Evolutionary conservation across 2,888 invertebrate genomes (phyloP).

Genomic region (Belgica antarctica): DNA sequence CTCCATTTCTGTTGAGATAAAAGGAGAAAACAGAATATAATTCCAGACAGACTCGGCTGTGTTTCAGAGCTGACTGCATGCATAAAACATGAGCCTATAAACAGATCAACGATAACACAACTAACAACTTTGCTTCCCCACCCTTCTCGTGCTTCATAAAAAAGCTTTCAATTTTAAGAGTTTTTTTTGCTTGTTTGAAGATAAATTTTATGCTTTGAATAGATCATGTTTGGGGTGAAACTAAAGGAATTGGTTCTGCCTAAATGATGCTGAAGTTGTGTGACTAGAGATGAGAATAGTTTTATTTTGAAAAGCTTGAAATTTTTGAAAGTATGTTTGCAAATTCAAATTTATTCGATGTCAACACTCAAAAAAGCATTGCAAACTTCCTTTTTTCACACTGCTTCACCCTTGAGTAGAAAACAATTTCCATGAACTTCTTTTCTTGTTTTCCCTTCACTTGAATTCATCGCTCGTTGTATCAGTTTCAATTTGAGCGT

Average conservation of each 20-base stretch:
- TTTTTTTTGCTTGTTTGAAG: not conserved
- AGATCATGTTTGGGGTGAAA: not conserved
- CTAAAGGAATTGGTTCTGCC: too few species aligned
- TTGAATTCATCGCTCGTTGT: constrained; percentile 22
- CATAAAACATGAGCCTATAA: constrained; percentile 41
- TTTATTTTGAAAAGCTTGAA: too few species aligned
- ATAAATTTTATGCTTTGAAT: constrained; percentile 26
- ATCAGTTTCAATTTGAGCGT: constrained; percentile 10
- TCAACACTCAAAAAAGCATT: too few species aligned
- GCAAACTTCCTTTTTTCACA: not conserved
- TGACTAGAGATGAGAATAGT: too few species aligned
- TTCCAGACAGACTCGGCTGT: not conserved
- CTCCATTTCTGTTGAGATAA: constrained; percentile 37
- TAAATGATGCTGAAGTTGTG: too few species aligned
- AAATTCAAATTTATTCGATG: too few species aligned
- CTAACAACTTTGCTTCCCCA: constrained; percentile 15
- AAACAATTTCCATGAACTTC: not conserved
- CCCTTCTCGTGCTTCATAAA: not conserved
- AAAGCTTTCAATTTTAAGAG: not conserved
- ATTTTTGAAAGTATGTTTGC: too few species aligned
- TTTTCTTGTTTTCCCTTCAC: not conserved
- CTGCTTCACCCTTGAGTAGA: not conserved
- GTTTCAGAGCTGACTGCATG: constrained; percentile 11
- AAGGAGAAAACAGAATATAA: not conserved
- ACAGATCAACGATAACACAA: constrained; percentile 44